These are phyloP conservation scores for Pseudococcus longispinus DNA, from an alignment of 2,888 invertebrate species.

Conservation along the genomic window DNA sequence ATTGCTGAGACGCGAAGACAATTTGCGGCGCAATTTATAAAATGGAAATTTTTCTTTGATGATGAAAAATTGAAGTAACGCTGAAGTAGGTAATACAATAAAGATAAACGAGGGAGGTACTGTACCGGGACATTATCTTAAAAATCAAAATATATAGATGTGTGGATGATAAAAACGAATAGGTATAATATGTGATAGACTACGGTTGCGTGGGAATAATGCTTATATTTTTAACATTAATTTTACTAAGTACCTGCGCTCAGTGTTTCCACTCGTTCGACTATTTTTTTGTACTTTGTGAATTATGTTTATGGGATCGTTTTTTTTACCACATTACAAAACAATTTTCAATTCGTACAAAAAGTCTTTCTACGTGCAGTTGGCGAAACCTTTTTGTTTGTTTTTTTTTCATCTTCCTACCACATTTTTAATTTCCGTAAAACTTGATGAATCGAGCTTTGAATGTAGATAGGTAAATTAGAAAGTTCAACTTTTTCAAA, in stretches of 20 bases:
- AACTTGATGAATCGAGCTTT: too few species aligned
- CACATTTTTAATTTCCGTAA: too few species aligned
- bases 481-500: too few species aligned
- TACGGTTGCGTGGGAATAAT: neutral
- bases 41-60: neutral
- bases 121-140: neutral
- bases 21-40: neutral
- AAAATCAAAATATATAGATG: neutral
- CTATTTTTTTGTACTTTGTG: neutral
- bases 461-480: too few species aligned
- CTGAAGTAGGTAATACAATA: neutral
- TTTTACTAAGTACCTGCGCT: neutral
- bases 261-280: neutral
- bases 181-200: neutral
- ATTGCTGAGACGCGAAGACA: neutral
- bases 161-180: neutral
- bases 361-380: too few species aligned
- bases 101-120: neutral
- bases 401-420: too few species aligned
- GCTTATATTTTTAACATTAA: neutral
- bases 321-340: too few species aligned
- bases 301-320: neutral
- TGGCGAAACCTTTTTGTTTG: too few species aligned
- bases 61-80: neutral
- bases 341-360: too few species aligned